A percentile compares a stretch with the other conserved stretches of the same genome.
phyloP scores from a whole-genome alignment of 2,113 vertebrate species.

The Crotalus helleri region DNA sequence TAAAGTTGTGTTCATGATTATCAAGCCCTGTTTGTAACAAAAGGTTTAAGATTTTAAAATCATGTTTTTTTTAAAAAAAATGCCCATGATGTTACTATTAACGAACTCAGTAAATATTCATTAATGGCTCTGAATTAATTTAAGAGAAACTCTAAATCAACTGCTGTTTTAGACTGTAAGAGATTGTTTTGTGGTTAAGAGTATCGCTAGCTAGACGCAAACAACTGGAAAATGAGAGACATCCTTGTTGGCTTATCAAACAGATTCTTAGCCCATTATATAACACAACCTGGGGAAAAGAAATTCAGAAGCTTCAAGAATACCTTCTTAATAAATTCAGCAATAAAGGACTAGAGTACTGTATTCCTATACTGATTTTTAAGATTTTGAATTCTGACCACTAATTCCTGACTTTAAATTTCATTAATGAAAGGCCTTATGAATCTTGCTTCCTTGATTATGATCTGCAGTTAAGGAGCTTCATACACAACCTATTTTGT shows the following conservation, averaged over 20 bases:
- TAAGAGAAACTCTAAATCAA: not conserved
- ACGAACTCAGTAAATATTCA: not conserved
- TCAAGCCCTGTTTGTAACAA: not conserved
- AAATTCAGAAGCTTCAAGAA: not conserved
- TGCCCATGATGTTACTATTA: not conserved
- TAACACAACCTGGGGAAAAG: not conserved
- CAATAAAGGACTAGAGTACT: not conserved
- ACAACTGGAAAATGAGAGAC: not conserved
- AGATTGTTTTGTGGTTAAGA: not conserved
- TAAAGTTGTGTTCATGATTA: not conserved
- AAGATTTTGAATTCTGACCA: not conserved
- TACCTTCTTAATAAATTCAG: not conserved
- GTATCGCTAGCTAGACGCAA: not conserved
- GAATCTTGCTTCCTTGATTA: not conserved
- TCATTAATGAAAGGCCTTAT: not conserved
- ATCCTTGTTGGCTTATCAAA: not conserved
- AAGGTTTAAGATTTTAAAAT: not conserved
- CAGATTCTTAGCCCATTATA: not conserved
- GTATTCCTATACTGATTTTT: not conserved
- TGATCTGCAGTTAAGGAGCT: not conserved
- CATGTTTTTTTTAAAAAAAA: not conserved
- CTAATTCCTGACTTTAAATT: not conserved
- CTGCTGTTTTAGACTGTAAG: not conserved
- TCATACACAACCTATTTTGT: not conserved
- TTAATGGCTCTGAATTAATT: not conserved